Percentiles rank a stretch among this genome's conserved stretches.
These are phyloP conservation scores for Erythrocercus mccallii DNA, from an alignment of 2,113 vertebrate species.

Conservation along the genomic window DNA sequence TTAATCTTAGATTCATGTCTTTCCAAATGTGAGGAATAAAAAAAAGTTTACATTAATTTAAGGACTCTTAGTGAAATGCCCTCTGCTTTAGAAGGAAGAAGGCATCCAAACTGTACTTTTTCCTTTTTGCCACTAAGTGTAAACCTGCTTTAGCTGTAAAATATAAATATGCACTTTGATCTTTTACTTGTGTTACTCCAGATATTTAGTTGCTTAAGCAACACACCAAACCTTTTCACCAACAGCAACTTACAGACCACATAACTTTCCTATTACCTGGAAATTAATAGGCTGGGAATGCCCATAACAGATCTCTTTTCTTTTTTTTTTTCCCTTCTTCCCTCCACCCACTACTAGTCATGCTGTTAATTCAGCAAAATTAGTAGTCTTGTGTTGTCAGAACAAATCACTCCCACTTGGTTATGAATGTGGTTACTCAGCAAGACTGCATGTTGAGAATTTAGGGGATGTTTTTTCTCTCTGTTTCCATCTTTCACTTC, in stretches of 20 bases:
- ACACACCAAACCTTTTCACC: background rate
- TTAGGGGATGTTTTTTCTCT: conserved; percentile 9
- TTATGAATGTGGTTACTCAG: conserved; percentile 63
- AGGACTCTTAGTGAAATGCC: background rate
- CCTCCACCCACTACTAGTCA: background rate
- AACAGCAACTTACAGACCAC: background rate
- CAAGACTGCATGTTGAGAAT: conserved; percentile 25
- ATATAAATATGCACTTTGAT: background rate
- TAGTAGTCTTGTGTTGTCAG: conserved; percentile 52
- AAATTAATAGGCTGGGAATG: background rate
- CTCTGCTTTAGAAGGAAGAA: background rate
- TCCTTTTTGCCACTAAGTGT: background rate
- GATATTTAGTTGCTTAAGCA: background rate
- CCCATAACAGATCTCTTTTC: background rate
- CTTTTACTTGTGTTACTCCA: background rate
- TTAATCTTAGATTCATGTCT: background rate
- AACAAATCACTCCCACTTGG: conserved; percentile 52
- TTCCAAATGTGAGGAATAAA: background rate
- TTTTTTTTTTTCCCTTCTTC: background rate
- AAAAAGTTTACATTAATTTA: background rate
- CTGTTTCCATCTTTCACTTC: conserved; percentile 15
- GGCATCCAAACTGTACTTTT: background rate
- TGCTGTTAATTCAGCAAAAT: conserved; percentile 64
- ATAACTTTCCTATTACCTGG: background rate
- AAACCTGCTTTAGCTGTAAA: background rate